phyloP scores from a whole-genome alignment of 2,797 vertebrate genomes.

The Steatocranus sp. region DNA sequence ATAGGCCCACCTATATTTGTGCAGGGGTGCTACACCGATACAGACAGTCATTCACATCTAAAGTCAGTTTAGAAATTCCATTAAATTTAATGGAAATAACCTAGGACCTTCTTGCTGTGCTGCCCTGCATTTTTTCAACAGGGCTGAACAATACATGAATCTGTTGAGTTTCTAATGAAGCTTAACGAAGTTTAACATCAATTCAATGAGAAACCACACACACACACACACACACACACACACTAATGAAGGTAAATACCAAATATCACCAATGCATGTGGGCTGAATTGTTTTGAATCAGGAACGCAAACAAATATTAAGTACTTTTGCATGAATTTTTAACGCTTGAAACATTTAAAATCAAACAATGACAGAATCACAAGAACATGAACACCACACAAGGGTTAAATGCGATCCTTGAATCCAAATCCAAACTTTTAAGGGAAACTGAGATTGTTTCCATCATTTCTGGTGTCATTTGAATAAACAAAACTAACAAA shows the following conservation, averaged over 20 bases:
- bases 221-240: neutral
- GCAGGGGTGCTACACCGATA: neutral
- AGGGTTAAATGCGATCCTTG: neutral
- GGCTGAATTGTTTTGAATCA: neutral
- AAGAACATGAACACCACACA: neutral
- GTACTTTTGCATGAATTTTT: neutral
- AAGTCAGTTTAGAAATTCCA: neutral
- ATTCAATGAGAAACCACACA: neutral
- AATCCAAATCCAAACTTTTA: neutral
- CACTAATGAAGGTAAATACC: neutral
- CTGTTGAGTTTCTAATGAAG: neutral
- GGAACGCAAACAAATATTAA: neutral
- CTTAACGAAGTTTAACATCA: neutral
- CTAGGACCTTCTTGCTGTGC: neutral
- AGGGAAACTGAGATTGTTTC: neutral
- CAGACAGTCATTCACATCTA: neutral
- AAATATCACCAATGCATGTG: neutral
- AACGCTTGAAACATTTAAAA: neutral
- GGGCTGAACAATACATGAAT: neutral
- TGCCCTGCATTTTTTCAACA: neutral
- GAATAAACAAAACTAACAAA: neutral
- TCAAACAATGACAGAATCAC: neutral
- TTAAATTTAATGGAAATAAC: neutral
- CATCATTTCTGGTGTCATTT: neutral
- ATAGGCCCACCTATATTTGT: neutral